Evolutionary conservation across 2,113 vertebrate genomes (phyloP).

Genomic region (Cathartes aura): DNA sequence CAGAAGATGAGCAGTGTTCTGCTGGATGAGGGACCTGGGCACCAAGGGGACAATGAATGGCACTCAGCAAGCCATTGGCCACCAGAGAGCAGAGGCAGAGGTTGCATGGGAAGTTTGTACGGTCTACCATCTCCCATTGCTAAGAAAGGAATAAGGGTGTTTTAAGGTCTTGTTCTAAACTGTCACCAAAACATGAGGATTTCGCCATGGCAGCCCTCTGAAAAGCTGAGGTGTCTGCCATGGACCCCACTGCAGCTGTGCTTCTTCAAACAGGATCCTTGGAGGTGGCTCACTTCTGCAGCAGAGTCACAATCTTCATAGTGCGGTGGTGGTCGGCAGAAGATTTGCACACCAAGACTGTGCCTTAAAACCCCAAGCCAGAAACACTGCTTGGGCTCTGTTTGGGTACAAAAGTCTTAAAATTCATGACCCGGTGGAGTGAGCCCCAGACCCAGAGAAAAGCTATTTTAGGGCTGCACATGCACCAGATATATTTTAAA

Average conservation of each 20-base stretch:
- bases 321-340: background rate
- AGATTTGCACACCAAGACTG: background rate
- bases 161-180: background rate
- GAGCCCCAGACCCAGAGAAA: background rate
- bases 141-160: background rate
- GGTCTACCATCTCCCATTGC: background rate
- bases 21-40: background rate
- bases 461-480: background rate
- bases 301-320: background rate
- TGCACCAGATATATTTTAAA: background rate
- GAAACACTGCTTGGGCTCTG: background rate
- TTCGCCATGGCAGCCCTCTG: background rate
- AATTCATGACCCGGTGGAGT: rapidly evolving
- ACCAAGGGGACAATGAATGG: background rate
- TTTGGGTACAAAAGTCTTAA: background rate
- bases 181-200: background rate
- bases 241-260: rapidly evolving
- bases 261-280: background rate
- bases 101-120: background rate
- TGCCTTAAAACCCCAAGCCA: background rate
- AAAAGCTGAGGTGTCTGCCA: background rate
- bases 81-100: background rate
- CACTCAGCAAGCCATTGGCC: background rate
- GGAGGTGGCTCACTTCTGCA: background rate
- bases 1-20: background rate